These are phyloP conservation scores for Priocnemis perturbator DNA, from an alignment of 2,888 invertebrate species.

Conservation along the genomic window DNA sequence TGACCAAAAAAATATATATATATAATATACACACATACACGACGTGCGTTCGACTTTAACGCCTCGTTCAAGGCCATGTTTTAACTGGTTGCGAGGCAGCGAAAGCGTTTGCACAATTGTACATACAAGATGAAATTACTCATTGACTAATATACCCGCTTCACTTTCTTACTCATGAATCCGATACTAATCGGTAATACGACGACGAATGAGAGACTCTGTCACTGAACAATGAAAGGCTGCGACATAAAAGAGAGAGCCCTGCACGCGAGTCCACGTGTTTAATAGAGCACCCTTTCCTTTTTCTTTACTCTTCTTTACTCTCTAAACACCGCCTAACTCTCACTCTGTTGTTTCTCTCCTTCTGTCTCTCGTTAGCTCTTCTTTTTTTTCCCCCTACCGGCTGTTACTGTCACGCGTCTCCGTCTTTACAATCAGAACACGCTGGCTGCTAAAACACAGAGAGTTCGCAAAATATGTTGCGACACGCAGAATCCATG, in stretches of 20 bases:
- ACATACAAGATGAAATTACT: too few relatives aligned
- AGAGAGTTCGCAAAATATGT: too few relatives aligned
- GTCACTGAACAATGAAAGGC: neutral
- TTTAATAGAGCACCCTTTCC: conserved; percentile 32
- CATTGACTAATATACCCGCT: too few relatives aligned
- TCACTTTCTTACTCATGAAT: neutral
- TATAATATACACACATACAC: conserved; percentile 31
- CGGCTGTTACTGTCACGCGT: neutral
- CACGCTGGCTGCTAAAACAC: too few relatives aligned
- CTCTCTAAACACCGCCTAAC: neutral
- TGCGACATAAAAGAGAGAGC: conserved; percentile 19
- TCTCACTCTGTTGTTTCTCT: neutral
- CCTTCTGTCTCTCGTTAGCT: conserved; percentile 1
- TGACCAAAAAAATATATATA: neutral
- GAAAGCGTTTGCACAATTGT: conserved; percentile 39
- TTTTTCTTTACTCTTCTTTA: conserved; percentile 3
- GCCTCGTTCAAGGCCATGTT: conserved; percentile 48
- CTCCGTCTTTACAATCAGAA: neutral
- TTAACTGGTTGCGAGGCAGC: conserved; percentile 45
- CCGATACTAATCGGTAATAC: neutral
- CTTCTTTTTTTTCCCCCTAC: conserved; percentile 5
- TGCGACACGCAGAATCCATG: too few relatives aligned
- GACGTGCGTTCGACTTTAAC: conserved; percentile 47
- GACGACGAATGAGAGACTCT: too few relatives aligned
- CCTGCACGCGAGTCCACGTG: conserved; percentile 38